Base-by-base conservation (phyloP, 2,888 invertebrate genomes). In the Tetranychus truncatus region DNA sequence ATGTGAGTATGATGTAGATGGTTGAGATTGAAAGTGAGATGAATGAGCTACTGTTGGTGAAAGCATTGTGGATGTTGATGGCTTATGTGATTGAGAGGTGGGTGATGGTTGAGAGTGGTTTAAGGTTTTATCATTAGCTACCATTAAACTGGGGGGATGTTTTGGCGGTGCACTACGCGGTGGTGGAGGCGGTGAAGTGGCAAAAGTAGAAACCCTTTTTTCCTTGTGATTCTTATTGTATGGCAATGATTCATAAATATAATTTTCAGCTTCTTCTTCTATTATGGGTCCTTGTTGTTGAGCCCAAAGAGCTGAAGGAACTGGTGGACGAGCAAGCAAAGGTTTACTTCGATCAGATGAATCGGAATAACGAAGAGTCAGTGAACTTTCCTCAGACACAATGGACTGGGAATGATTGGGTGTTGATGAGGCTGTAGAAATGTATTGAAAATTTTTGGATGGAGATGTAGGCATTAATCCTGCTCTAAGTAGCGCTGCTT, bases 171-270 rank as follows among this genome's bases (percentile, higher is more conserved):
- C 69, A 24, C 69, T 11, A 24, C 20, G 44, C 1, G 34, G 72
- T 44, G 44, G 44, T 46, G 20, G n/a, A 11, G 44, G 44, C 15
- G 72, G 44, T n/a, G 45, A 15, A 15, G 72, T 45, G n/a, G 44
- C 8, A 72, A 72, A 72, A n/a, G 72, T 72, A n/a, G 34, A n/a
- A 15, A 45, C 24, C 15, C 72, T n/a, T 46, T 45, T 45, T 34
- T 45, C 34, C 21, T 15, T 20, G 8, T 69, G 69, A 24, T 24
- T 24, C 69, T 55, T 55, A 55, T 55, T 55, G n/a, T 67, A 74
- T 45, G 79, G 79, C 72, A 79, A 75, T 21, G 79, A 78, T 66
- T 77, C 79, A 72, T 79, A 79, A 5, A 78, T 76, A 44, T 76
- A 76, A 1, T 78, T 78, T 45, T 76, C 78, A 71, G 76, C 77